Percentiles rank a stretch among this genome's conserved stretches.
Evolutionary conservation across 2,888 invertebrate genomes (phyloP).

Genomic region (Tetranychus piercei): DNA sequence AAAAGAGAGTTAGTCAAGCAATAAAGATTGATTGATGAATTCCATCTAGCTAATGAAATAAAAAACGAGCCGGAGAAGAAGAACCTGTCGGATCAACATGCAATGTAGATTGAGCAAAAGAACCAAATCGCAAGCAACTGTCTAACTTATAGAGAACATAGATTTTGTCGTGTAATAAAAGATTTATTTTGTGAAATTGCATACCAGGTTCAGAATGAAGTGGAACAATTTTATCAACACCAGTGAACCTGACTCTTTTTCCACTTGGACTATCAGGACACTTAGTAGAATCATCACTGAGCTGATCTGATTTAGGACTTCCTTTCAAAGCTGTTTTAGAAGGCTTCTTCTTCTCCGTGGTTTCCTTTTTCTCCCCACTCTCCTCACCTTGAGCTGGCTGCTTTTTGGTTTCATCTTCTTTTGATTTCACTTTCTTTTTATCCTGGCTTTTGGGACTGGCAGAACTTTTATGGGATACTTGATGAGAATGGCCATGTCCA

Average conservation of each 20-base stretch:
- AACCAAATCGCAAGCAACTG: neutral
- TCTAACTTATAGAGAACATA: neutral
- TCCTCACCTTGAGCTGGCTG: constrained; percentile 22
- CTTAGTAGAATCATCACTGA: neutral
- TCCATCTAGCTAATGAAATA: neutral
- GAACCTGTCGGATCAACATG: neutral
- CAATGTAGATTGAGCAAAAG: neutral
- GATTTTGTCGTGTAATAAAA: neutral
- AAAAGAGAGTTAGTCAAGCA: neutral
- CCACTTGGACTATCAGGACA: neutral
- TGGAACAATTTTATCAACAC: neutral
- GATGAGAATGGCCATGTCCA: constrained; percentile 49
- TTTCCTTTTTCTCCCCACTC: constrained; percentile 24
- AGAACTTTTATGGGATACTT: neutral
- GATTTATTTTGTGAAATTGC: neutral
- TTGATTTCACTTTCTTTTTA: constrained; percentile 23
- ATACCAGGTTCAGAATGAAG: neutral
- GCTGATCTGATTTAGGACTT: neutral
- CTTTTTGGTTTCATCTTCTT: constrained; percentile 20
- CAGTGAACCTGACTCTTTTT: constrained; percentile 4
- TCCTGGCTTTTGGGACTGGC: constrained; percentile 34
- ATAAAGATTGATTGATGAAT: neutral
- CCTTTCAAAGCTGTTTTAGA: neutral
- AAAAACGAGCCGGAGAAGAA: neutral
- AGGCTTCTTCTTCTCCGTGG: constrained; percentile 1